A percentile compares a stretch with the other conserved stretches of the same genome.
These are phyloP conservation scores for Piscicola geometra DNA, from an alignment of 2,888 invertebrate species.

Conservation along the genomic window DNA sequence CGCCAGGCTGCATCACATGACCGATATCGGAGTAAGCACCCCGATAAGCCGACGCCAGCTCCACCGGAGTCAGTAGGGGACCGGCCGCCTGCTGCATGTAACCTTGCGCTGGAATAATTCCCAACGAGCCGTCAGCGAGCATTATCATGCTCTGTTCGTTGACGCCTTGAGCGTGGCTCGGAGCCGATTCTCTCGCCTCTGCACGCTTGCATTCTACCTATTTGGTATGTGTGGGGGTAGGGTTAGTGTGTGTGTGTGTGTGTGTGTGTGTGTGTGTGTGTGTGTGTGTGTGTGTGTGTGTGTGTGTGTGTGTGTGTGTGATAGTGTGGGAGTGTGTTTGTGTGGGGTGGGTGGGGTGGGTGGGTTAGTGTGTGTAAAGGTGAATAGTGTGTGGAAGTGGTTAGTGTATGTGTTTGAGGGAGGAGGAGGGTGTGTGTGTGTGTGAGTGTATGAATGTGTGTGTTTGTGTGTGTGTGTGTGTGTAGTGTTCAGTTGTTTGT, in stretches of 20 bases:
- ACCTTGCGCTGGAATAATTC: constrained; percentile 30
- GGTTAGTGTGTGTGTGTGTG: background rate
- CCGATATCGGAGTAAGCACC: constrained; percentile 14
- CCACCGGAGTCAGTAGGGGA: constrained; percentile 28
- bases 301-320: too few species aligned
- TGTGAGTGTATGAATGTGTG: too few species aligned
- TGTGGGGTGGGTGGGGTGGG: background rate
- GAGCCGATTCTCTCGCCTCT: constrained; percentile 31
- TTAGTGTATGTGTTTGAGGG: background rate
- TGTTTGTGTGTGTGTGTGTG: too few species aligned
- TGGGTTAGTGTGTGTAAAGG: background rate
- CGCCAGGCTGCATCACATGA: constrained; percentile 20
- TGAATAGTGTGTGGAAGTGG: background rate
- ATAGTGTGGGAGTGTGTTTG: too few species aligned
- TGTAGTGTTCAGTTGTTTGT: too few species aligned
- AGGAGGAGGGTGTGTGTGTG: too few species aligned
- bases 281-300: too few species aligned
- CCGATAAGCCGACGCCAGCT: constrained; percentile 31
- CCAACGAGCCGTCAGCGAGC: constrained; percentile 35
- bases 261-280: background rate
- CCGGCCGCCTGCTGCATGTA: constrained; percentile 12
- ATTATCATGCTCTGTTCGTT: constrained; percentile 32
- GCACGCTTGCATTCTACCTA: constrained; percentile 38
- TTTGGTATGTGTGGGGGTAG: background rate
- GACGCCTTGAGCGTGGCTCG: background rate